Conservation (phyloP, 1,140 invertebrate species). For the Euglossa dilemma region DNA sequence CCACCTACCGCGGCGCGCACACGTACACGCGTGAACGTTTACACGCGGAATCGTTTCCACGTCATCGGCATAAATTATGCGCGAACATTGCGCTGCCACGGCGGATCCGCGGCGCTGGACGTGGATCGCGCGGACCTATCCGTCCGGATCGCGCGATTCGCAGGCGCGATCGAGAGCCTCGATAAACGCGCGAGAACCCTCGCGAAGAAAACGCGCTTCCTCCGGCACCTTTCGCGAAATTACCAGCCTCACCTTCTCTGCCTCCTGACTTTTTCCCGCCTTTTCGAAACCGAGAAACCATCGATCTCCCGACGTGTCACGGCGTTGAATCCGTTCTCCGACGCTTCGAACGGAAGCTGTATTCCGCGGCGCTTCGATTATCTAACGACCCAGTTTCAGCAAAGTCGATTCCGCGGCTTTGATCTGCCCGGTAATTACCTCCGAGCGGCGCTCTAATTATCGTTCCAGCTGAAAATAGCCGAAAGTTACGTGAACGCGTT, state of each 20-base stretch:
- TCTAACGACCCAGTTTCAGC: too few species aligned
- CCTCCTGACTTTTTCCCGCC: too few species aligned
- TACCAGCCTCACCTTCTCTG: not conserved
- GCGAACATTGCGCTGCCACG: constrained; percentile 66
- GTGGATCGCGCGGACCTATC: constrained; percentile 37
- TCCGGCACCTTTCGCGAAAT: not conserved
- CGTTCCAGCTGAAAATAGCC: not conserved
- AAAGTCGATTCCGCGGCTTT: too few species aligned
- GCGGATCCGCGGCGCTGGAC: constrained; percentile 34
- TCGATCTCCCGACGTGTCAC: too few species aligned
- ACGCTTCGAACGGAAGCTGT: too few species aligned
- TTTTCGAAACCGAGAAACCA: too few species aligned
- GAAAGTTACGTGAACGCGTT: not conserved
- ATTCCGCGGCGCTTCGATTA: too few species aligned
- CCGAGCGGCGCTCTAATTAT: too few species aligned
- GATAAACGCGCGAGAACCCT: constrained; percentile 37
- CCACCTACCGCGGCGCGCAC: constrained; percentile 60
- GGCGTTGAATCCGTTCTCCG: too few species aligned
- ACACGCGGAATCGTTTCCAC: constrained; percentile 57
- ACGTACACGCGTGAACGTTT: not conserved
- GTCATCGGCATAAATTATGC: constrained; percentile 76
- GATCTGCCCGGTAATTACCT: too few species aligned
- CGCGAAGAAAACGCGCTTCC: not conserved
- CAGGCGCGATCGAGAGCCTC: constrained; percentile 52
- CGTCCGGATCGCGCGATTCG: constrained; percentile 41